Conservation (phyloP, 23 tunicate genomes). For the Trididemnum nubilum region DNA sequence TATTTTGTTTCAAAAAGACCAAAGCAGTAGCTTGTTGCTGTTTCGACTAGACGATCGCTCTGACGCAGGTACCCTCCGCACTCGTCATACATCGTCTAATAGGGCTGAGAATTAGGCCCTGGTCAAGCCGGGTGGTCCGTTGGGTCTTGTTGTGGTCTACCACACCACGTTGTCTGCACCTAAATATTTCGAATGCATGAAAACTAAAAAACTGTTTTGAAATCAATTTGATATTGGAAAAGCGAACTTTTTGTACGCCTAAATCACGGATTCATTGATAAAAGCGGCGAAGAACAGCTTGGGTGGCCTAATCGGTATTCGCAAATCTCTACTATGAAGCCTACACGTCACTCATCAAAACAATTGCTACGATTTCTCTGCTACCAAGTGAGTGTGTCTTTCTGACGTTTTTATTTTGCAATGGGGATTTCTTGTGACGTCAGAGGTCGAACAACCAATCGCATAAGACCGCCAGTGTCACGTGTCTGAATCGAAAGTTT, state of each 20-base stretch:
- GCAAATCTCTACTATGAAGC: neutral
- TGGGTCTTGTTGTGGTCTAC: no score
- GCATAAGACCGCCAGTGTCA: no score
- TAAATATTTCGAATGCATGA: no score
- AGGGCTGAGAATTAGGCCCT: neutral
- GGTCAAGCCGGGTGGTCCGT: neutral
- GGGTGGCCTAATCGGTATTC: neutral
- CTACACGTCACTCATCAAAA: slow-evolving; percentile 2
- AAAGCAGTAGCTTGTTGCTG: neutral
- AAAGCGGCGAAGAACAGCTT: no score
- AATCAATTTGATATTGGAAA: no score
- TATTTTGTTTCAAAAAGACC: neutral
- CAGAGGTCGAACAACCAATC: no score
- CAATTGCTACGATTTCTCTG: neutral
- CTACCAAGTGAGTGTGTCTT: slow-evolving; percentile 7
- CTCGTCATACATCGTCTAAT: neutral
- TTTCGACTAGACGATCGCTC: neutral
- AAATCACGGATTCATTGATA: no score
- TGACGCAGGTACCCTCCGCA: neutral
- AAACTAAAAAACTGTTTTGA: no score
- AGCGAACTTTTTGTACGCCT: no score
- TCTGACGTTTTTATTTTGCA: neutral
- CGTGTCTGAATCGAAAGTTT: no score
- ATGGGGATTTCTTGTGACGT: slow-evolving; percentile 27
- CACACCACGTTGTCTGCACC: no score